phyloP scores from a whole-genome alignment of 2,113 vertebrate species.

The Phocoena phocoena region DNA sequence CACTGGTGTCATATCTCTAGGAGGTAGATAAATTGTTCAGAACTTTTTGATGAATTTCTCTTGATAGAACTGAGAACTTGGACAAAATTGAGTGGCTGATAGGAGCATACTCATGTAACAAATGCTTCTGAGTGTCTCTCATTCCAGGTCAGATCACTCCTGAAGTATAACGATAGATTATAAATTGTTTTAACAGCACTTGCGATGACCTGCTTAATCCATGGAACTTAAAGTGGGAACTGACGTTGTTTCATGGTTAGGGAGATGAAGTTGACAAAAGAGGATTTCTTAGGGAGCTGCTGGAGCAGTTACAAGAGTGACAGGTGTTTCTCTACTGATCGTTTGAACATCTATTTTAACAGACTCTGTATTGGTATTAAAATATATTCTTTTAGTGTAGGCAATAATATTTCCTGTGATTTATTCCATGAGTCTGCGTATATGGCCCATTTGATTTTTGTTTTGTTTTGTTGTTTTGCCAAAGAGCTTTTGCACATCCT shows the following conservation, averaged over 20 bases:
- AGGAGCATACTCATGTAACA: not conserved
- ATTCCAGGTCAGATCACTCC: not conserved
- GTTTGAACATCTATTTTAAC: not conserved
- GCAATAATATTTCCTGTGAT: not conserved
- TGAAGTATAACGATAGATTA: constrained; percentile 14
- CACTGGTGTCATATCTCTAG: not conserved
- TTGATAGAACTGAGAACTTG: not conserved
- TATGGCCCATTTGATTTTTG: not conserved
- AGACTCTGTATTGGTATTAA: not conserved
- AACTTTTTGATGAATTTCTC: not conserved
- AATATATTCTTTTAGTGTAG: not conserved
- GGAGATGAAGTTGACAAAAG: constrained; percentile 1
- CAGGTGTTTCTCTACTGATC: not conserved
- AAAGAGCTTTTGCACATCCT: constrained; percentile 36
- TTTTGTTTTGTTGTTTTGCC: not conserved
- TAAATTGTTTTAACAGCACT: constrained; percentile 33
- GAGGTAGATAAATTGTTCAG: not conserved
- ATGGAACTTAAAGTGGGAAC: not conserved
- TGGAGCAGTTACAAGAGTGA: not conserved
- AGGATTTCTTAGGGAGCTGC: not conserved
- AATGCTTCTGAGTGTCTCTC: not conserved
- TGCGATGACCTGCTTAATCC: constrained; percentile 35
- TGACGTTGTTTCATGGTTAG: not conserved
- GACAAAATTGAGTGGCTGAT: not conserved
- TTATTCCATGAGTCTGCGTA: not conserved